Percentiles rank a stretch among this genome's conserved stretches.
phyloP scores from a whole-genome alignment of 2,888 invertebrate genomes.

The Hesperia comma region DNA sequence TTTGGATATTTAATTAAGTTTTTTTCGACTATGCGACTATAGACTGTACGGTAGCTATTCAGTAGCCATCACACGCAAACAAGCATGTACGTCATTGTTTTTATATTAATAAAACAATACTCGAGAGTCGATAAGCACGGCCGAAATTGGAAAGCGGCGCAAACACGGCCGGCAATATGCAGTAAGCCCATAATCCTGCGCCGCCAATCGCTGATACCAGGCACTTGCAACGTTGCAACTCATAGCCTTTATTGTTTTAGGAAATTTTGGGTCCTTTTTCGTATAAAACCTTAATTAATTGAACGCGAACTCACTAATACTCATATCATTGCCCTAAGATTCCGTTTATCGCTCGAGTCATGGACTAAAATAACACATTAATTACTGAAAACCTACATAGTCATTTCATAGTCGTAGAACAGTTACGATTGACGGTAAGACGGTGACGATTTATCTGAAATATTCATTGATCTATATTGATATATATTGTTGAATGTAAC shows the following conservation, averaged over 20 bases:
- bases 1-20: too few relatives aligned
- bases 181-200: constrained; percentile 27
- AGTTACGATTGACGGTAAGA: too few relatives aligned
- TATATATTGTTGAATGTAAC: too few relatives aligned
- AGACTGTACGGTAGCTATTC: neutral
- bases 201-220: constrained; percentile 26
- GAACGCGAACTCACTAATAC: too few relatives aligned
- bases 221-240: constrained; percentile 2
- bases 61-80: neutral
- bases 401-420: too few relatives aligned
- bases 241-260: neutral
- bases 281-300: too few relatives aligned
- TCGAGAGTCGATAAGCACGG: constrained; percentile 39
- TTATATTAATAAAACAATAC: constrained; percentile 39
- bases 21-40: neutral
- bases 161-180: constrained; percentile 55
- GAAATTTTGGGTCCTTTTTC: neutral
- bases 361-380: too few relatives aligned
- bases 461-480: too few relatives aligned
- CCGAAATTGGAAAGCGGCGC: constrained; percentile 63
- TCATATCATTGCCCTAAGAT: too few relatives aligned
- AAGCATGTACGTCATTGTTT: constrained; percentile 22
- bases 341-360: too few relatives aligned
- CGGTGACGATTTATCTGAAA: too few relatives aligned
- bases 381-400: too few relatives aligned